Evolutionary conservation across 2,797 vertebrate genomes (phyloP).

Genomic region (Neoniphon sammara): DNA sequence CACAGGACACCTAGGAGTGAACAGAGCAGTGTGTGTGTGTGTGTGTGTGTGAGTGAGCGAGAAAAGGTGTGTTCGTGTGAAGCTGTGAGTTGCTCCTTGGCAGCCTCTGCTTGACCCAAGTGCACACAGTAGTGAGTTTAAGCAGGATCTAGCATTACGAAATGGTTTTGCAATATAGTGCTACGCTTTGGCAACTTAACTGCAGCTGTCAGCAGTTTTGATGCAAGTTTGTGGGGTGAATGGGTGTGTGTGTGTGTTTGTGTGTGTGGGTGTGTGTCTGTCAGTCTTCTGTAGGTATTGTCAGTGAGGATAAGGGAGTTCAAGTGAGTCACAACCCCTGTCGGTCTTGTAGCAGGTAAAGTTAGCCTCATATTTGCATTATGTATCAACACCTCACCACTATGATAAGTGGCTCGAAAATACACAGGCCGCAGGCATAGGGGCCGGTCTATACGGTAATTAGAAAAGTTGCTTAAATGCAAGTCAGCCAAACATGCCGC

Average conservation of each 20-base stretch:
- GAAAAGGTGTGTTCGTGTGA: slow-evolving; percentile 48
- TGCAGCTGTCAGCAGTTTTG: slow-evolving; percentile 77
- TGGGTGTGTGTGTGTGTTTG: slow-evolving; percentile 18
- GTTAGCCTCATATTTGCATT: slow-evolving; percentile 71
- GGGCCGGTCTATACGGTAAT: slow-evolving; percentile 30
- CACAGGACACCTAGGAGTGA: slow-evolving; percentile 35
- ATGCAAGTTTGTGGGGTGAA: slow-evolving; percentile 45
- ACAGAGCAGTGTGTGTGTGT: slow-evolving; percentile 15
- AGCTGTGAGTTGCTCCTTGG: slow-evolving; percentile 60
- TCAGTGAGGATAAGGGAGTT: slow-evolving; percentile 41
- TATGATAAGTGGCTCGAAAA: slow-evolving; percentile 48
- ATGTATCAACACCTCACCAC: slow-evolving; percentile 52
- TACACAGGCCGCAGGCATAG: slow-evolving; percentile 59
- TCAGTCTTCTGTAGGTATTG: slow-evolving; percentile 60
- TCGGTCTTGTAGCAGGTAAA: slow-evolving; percentile 56
- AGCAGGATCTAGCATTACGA: slow-evolving; percentile 73
- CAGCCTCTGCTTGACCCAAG: slow-evolving; percentile 62
- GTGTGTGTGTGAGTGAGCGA: not conserved
- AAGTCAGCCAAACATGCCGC: slow-evolving; percentile 55
- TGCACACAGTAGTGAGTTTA: slow-evolving; percentile 54
- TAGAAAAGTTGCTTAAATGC: slow-evolving; percentile 50
- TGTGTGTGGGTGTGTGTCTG: slow-evolving; percentile 27
- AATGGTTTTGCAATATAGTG: slow-evolving; percentile 81
- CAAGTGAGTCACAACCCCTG: slow-evolving; percentile 63
- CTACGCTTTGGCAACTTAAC: slow-evolving; percentile 71